Conservation (phyloP, 2,888 invertebrate species). For the Patella ulyssiponensis region DNA sequence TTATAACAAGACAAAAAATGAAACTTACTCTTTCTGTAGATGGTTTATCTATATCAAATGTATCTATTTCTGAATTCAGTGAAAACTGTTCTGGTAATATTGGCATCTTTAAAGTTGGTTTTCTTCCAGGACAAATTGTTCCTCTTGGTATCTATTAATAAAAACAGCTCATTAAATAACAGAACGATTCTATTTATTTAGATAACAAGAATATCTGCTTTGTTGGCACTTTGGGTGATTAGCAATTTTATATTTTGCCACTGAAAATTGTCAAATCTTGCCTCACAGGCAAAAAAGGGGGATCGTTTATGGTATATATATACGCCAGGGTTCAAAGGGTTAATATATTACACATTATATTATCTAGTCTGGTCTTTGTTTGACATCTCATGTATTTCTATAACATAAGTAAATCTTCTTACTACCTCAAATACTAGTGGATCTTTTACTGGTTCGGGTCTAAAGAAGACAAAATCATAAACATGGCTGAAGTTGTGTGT, state of each 20-base stretch:
- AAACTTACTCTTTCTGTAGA: constrained; percentile 1
- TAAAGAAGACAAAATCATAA: constrained; percentile 50
- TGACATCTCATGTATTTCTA: too few species aligned
- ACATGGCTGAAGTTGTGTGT: constrained; percentile 45
- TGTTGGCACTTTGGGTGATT: too few species aligned
- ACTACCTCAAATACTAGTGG: constrained; percentile 43
- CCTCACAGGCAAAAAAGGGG: too few species aligned
- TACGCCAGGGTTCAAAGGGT: too few species aligned
- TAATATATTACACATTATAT: too few species aligned
- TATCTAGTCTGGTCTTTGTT: too few species aligned
- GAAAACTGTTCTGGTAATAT: constrained; percentile 39
- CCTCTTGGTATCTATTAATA: constrained; percentile 39
- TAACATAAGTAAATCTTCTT: too few species aligned
- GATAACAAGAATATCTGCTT: too few species aligned
- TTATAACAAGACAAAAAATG: background rate
- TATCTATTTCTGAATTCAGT: constrained; percentile 36
- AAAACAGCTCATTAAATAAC: background rate
- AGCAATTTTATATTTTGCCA: too few species aligned
- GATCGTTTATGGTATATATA: too few species aligned
- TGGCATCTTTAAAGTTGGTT: constrained; percentile 34
- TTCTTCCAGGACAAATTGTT: constrained; percentile 37
- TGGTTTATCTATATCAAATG: background rate
- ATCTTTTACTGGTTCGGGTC: constrained; percentile 40
- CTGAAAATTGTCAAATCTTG: too few species aligned
- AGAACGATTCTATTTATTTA: too few species aligned